Percentiles rank a stretch among this genome's conserved stretches.
phyloP scores from a whole-genome alignment of 2,797 vertebrate genomes.

The Chaetophractus vellerosus region DNA sequence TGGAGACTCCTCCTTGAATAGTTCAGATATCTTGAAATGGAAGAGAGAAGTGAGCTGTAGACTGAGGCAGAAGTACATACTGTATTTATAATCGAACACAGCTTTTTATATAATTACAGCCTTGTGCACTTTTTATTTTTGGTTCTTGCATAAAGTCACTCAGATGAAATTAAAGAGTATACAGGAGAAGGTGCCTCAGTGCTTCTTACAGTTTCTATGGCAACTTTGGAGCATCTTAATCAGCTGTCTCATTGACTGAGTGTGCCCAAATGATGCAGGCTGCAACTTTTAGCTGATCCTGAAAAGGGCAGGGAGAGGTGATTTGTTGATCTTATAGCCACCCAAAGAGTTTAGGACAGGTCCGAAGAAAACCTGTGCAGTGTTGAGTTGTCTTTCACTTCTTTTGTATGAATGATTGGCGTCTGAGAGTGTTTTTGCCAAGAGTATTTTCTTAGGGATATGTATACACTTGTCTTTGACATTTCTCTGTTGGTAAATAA shows the following conservation, averaged over 20 bases:
- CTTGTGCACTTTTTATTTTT: constrained; percentile 84
- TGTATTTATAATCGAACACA: constrained; percentile 76
- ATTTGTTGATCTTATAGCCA: not conserved
- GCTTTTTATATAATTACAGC: constrained; percentile 85
- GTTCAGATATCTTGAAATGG: constrained; percentile 60
- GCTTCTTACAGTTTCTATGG: constrained; percentile 80
- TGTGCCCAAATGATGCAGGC: not conserved
- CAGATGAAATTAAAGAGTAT: constrained; percentile 82
- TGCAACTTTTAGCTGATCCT: constrained; percentile 13
- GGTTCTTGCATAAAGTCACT: constrained; percentile 81
- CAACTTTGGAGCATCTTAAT: constrained; percentile 73
- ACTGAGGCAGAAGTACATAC: constrained; percentile 74
- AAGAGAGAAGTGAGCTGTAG: constrained; percentile 26
- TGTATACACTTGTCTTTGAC: constrained; percentile 26
- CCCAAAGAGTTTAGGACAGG: not conserved
- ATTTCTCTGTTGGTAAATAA: constrained; percentile 61
- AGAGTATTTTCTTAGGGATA: not conserved
- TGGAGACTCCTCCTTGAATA: not conserved
- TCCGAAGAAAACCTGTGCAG: not conserved
- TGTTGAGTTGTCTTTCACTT: not conserved
- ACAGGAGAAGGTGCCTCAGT: constrained; percentile 74
- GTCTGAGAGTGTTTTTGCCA: not conserved
- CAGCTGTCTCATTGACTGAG: constrained; percentile 64
- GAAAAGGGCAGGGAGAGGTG: not conserved
- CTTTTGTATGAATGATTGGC: not conserved